Conservation (phyloP, 2,797 vertebrate species). For the Crax fasciolata region DNA sequence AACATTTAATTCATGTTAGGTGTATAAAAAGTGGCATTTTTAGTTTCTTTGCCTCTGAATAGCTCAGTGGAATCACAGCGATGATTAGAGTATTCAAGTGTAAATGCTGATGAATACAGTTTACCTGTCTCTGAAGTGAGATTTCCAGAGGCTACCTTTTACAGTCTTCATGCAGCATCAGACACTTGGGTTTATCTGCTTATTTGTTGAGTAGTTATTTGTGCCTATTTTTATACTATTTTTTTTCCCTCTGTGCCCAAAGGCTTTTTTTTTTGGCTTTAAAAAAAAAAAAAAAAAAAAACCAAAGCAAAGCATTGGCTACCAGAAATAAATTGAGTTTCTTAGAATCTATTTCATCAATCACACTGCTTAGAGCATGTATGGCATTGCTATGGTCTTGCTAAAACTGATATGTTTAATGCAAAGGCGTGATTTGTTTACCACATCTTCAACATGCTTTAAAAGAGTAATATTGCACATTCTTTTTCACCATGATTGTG, state of each 20-base stretch:
- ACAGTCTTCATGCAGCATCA: background rate
- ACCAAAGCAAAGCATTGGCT: background rate
- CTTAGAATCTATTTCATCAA: background rate
- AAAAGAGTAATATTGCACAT: background rate
- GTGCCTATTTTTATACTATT: background rate
- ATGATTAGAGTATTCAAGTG: background rate
- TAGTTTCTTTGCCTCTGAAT: background rate
- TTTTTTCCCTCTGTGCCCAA: background rate
- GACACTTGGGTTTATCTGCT: background rate
- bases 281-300: background rate
- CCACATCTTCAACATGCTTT: background rate
- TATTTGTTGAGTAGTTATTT: background rate
- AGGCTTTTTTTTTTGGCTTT: background rate
- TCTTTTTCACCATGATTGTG: background rate
- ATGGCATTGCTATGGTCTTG: background rate
- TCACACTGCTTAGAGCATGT: background rate
- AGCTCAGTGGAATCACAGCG: background rate
- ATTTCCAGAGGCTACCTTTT: background rate
- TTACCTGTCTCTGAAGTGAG: background rate
- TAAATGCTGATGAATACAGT: background rate
- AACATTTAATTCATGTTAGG: background rate
- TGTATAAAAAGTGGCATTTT: background rate
- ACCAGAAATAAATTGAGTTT: background rate
- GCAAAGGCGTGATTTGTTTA: background rate
- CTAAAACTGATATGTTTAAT: background rate